These are phyloP conservation scores for Dromius quadrimaculatus DNA, from an alignment of 2,888 invertebrate species.

Conservation along the genomic window DNA sequence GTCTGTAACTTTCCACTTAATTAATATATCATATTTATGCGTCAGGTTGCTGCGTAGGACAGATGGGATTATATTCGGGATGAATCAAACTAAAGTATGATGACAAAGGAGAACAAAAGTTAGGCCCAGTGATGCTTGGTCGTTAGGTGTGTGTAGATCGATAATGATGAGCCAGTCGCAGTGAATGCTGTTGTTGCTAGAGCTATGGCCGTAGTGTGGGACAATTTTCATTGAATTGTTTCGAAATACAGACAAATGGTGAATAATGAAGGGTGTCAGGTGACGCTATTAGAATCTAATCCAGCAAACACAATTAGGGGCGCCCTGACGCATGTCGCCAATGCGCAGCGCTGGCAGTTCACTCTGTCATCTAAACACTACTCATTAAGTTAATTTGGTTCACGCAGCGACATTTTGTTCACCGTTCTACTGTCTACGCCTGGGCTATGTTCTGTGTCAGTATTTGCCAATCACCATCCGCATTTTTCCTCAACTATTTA, in stretches of 20 bases:
- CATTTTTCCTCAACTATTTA: constrained; percentile 21
- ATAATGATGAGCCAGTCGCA: constrained; percentile 10
- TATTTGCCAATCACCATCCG: constrained; percentile 13
- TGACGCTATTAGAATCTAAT: constrained; percentile 61
- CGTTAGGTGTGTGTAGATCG: constrained; percentile 2
- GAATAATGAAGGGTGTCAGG: constrained; percentile 64
- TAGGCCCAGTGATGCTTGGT: background rate
- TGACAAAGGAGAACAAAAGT: background rate
- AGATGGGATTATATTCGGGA: too few species aligned
- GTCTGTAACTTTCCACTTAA: too few species aligned
- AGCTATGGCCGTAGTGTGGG: constrained; percentile 13
- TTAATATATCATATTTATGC: too few species aligned
- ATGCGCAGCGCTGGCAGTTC: constrained; percentile 62
- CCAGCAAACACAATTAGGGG: constrained; percentile 62
- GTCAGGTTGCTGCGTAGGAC: too few species aligned
- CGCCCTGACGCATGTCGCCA: constrained; percentile 61
- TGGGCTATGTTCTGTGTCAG: background rate
- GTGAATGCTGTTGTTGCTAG: constrained; percentile 2
- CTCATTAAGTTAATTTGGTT: constrained; percentile 60
- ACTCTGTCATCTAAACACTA: constrained; percentile 63
- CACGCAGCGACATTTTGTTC: constrained; percentile 50
- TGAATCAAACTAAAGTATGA: background rate
- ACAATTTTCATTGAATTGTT: constrained; percentile 50
- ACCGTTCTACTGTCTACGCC: background rate
- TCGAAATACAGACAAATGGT: constrained; percentile 60